A percentile compares a stretch with the other conserved stretches of the same genome.
Evolutionary conservation across 2,888 invertebrate species (phyloP).

Genomic region (Aplocera efformata): DNA sequence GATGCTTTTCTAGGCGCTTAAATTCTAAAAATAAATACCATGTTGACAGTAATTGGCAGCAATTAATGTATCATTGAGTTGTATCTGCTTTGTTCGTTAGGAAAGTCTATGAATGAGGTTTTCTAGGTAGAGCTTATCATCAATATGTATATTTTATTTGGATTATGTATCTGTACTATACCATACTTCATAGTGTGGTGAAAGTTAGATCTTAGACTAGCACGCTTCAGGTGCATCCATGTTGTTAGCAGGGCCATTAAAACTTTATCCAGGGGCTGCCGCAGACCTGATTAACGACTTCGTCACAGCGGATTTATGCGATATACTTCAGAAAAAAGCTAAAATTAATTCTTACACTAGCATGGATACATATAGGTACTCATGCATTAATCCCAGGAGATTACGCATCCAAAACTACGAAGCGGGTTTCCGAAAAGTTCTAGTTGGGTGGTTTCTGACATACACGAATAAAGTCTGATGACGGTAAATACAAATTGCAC

Average conservation of each 20-base stretch:
- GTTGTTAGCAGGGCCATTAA: constrained; percentile 42
- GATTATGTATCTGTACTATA: no score
- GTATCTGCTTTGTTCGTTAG: no score
- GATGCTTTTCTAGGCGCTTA: no score
- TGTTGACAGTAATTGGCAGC: no score
- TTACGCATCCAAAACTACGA: constrained; percentile 1
- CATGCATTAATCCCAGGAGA: background rate
- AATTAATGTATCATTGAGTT: no score
- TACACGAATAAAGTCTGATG: no score
- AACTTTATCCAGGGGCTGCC: constrained; percentile 38
- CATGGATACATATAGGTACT: no score
- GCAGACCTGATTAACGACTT: constrained; percentile 41
- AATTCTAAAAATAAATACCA: no score
- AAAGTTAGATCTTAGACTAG: constrained; percentile 14
- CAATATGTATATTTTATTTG: no score
- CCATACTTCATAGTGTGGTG: background rate
- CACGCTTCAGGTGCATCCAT: constrained; percentile 14
- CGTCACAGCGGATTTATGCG: constrained; percentile 38
- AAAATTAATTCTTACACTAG: constrained; percentile 4
- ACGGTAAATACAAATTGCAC: constrained; percentile 26
- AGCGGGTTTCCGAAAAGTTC: constrained; percentile 7
- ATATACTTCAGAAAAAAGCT: constrained; percentile 24
- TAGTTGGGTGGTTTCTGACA: background rate
- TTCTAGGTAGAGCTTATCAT: no score
- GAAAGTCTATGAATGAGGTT: no score